Evolutionary conservation across 2,888 invertebrate species (phyloP).

Genomic region (Neoascia interrupta): DNA sequence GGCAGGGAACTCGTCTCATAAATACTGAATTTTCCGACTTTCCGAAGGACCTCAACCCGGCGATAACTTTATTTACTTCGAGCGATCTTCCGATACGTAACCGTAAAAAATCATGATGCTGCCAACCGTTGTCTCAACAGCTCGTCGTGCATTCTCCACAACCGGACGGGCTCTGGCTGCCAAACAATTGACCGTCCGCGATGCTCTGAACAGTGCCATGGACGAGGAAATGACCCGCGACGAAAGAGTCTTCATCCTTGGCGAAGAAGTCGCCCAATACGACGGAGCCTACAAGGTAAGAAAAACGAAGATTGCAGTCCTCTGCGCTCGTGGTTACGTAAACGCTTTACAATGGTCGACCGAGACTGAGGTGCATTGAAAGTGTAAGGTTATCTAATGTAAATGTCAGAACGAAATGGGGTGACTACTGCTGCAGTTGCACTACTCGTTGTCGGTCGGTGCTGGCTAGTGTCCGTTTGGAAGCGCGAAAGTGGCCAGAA

Average conservation of each 20-base stretch:
- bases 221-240: conserved; percentile 98
- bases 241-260: conserved; percentile 93
- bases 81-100: conserved; percentile 7
- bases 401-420: conserved; percentile 18
- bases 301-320: conserved; percentile 2
- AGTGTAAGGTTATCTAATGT: conserved; percentile 66
- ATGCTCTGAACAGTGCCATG: conserved; percentile 96
- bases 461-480: background rate
- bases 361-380: conserved; percentile 32
- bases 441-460: background rate
- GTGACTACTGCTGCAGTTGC: conserved; percentile 13
- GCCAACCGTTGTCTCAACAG: conserved; percentile 77
- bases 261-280: conserved; percentile 99
- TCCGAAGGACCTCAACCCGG: conserved; percentile 32
- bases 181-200: conserved; percentile 94
- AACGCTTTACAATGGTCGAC: conserved; percentile 56
- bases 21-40: conserved; percentile 10
- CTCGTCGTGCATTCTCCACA: conserved; percentile 81
- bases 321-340: conserved; percentile 50
- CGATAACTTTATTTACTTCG: conserved; percentile 29
- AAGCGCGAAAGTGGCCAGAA: background rate
- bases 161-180: conserved; percentile 78
- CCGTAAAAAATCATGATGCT: conserved; percentile 71
- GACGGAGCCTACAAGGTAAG: conserved; percentile 98
- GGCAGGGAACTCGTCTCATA: too few relatives aligned